These are phyloP conservation scores for Calliphora vomitoria DNA, from an alignment of 2,888 invertebrate genomes.

Conservation along the genomic window DNA sequence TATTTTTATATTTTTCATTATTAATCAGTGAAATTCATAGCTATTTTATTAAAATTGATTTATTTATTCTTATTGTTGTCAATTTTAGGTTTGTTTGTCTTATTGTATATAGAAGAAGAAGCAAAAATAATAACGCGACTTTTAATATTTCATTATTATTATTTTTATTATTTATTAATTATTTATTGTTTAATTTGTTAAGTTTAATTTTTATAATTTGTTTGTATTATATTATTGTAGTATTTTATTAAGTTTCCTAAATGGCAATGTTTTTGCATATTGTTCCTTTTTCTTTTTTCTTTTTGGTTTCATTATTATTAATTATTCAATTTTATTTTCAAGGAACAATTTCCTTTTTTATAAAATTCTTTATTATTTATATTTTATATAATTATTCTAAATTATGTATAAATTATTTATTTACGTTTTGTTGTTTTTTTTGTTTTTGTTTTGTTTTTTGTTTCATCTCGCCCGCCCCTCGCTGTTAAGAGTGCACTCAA, in stretches of 20 bases:
- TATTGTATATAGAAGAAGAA: constrained; percentile 73
- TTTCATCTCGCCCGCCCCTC: constrained; percentile 85
- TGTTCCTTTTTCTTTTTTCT: constrained; percentile 67
- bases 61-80: constrained; percentile 69
- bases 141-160: constrained; percentile 70
- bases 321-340: constrained; percentile 44
- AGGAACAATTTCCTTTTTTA: constrained; percentile 66
- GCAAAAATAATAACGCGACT: constrained; percentile 73
- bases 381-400: constrained; percentile 77
- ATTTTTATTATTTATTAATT: constrained; percentile 24
- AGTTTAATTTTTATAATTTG: constrained; percentile 76
- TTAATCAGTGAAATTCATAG: constrained; percentile 76
- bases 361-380: constrained; percentile 72
- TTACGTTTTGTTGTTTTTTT: constrained; percentile 72
- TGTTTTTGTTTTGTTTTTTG: constrained; percentile 76
- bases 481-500: constrained; percentile 85
- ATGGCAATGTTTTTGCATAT: constrained; percentile 73
- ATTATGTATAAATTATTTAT: constrained; percentile 75
- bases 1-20: constrained; percentile 13
- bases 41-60: constrained; percentile 75
- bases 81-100: constrained; percentile 74
- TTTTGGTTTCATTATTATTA: constrained; percentile 18
- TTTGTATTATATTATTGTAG: constrained; percentile 74
- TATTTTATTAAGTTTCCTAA: constrained; percentile 72
- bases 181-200: constrained; percentile 13